A percentile compares a stretch with the other conserved stretches of the same genome.
phyloP scores from a whole-genome alignment of 2,888 invertebrate species.

The Pinctada fucata region DNA sequence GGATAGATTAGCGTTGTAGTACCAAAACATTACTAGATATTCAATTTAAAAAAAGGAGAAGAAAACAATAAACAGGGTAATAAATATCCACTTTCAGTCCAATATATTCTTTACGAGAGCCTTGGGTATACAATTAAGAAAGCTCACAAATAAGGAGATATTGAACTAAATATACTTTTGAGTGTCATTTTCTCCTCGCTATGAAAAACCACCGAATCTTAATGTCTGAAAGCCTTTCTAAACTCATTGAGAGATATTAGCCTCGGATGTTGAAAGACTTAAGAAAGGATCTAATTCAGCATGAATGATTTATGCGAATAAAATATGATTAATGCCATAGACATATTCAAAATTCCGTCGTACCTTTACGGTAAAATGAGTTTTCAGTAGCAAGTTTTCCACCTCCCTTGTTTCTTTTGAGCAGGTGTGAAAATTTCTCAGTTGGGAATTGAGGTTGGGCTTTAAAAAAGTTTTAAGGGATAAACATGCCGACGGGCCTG shows the following conservation, averaged over 20 bases:
- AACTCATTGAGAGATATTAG: conserved; percentile 22
- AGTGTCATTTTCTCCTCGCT: not conserved
- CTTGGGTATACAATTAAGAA: not conserved
- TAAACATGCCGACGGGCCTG: not conserved
- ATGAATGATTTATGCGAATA: conserved; percentile 39
- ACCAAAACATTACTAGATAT: too few relatives aligned
- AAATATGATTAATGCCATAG: conserved; percentile 38
- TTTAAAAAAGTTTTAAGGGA: not conserved
- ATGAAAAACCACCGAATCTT: not conserved
- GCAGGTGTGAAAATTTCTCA: conserved; percentile 29
- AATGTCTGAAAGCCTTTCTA: not conserved
- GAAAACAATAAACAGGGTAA: not conserved
- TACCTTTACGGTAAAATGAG: conserved; percentile 27
- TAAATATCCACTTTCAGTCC: not conserved
- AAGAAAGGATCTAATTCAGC: conserved; percentile 12
- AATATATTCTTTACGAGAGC: not conserved
- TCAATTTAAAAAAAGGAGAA: too few relatives aligned
- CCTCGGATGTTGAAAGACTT: conserved; percentile 19
- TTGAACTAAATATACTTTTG: not conserved
- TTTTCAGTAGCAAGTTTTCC: conserved; percentile 31
- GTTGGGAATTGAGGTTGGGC: not conserved
- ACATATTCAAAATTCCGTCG: conserved; percentile 20
- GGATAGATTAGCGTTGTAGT: too few relatives aligned
- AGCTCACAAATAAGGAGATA: not conserved
- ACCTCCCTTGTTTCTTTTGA: conserved; percentile 23